A percentile compares a stretch with the other conserved stretches of the same genome.
phyloP scores from a whole-genome alignment of 2,888 invertebrate genomes.

The Rhamnusium bicolor region DNA sequence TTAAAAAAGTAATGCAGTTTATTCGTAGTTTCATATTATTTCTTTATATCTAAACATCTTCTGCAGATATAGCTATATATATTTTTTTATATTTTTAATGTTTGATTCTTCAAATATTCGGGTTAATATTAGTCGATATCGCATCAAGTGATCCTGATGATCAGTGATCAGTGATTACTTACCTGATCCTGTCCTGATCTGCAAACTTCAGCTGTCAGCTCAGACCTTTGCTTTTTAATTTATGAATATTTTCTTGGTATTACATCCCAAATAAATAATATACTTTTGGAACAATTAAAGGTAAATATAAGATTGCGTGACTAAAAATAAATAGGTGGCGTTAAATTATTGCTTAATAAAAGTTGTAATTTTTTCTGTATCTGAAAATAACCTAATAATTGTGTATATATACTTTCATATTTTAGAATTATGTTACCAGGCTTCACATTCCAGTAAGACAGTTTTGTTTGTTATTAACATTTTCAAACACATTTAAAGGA shows the following conservation, averaged over 20 bases:
- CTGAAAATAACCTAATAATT: background rate
- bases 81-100: too few species aligned
- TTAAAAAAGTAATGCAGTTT: too few species aligned
- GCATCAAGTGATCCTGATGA: background rate
- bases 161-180: too few species aligned
- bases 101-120: too few species aligned
- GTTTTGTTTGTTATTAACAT: background rate
- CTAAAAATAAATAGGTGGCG: background rate
- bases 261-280: background rate
- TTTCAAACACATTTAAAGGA: background rate
- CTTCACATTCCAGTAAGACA: background rate
- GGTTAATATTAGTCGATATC: background rate
- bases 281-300: background rate
- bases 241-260: background rate
- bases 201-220: background rate
- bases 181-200: too few species aligned
- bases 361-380: background rate
- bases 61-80: too few species aligned
- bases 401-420: background rate
- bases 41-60: too few species aligned
- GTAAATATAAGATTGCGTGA: background rate
- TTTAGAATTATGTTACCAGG: constrained; percentile 11
- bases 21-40: too few species aligned
- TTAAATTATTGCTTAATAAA: too few species aligned
- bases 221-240: background rate